Percentiles rank a stretch among this genome's conserved stretches.
Conservation (phyloP, 2,113 vertebrate species). For the Polyodon spathula region DNA sequence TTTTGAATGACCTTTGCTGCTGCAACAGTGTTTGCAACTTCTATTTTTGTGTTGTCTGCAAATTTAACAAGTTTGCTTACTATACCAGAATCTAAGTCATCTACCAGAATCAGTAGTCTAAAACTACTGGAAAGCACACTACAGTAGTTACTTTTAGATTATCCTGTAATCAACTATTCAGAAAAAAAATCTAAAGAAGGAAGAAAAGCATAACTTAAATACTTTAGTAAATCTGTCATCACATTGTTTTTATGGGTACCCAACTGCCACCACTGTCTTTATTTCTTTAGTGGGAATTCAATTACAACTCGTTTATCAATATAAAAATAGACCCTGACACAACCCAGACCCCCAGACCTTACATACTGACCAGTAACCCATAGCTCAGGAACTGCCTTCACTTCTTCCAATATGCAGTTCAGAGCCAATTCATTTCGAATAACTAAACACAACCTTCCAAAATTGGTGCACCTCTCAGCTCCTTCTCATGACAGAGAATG, state of each 20-base stretch:
- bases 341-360: constrained; percentile 13
- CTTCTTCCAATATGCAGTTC: neutral
- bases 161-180: too few relatives aligned
- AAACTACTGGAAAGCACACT: too few relatives aligned
- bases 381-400: neutral
- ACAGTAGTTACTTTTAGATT: too few relatives aligned
- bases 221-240: constrained; percentile 25
- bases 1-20: too few relatives aligned
- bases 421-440: neutral
- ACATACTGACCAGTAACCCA: constrained; percentile 12
- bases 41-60: too few relatives aligned
- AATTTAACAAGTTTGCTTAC: too few relatives aligned
- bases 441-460: neutral
- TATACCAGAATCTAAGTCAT: too few relatives aligned
- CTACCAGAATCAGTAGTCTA: too few relatives aligned
- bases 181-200: constrained; percentile 1
- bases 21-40: too few relatives aligned
- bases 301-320: constrained; percentile 22
- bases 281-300: constrained; percentile 15
- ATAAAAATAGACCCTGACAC: constrained; percentile 17
- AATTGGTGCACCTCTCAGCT: neutral
- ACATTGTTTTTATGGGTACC: constrained; percentile 14
- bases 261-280: constrained; percentile 13
- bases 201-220: constrained; percentile 10
- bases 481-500: neutral